Conservation (phyloP, 2,888 invertebrate genomes). For the Petrolisthes manimaculis region DNA sequence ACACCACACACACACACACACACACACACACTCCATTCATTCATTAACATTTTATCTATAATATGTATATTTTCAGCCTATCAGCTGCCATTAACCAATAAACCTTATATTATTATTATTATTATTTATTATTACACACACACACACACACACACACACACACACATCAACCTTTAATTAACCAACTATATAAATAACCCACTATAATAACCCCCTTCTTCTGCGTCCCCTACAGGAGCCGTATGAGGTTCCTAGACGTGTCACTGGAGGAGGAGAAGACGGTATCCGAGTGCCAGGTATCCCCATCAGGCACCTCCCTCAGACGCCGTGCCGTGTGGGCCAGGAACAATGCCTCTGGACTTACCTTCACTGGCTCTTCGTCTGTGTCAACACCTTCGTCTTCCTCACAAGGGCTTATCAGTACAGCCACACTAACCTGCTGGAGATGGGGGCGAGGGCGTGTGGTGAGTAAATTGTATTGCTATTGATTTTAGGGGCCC, state of each 20-base stretch:
- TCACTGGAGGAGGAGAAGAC: slow-evolving; percentile 41
- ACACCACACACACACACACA: too few species aligned
- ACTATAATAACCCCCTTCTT: background rate
- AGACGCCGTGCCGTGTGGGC: slow-evolving; percentile 40
- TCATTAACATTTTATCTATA: background rate
- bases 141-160: background rate
- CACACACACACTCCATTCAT: background rate
- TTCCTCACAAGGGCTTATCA: slow-evolving; percentile 65
- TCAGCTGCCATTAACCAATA: too few species aligned
- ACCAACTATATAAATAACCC: background rate
- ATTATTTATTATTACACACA: too few species aligned
- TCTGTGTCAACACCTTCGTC: slow-evolving; percentile 61
- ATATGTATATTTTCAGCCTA: too few species aligned
- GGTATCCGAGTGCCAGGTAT: background rate
- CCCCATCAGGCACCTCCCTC: slow-evolving; percentile 11
- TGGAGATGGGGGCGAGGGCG: slow-evolving; percentile 65
- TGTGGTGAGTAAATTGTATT: slow-evolving; percentile 57
- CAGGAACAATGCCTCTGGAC: slow-evolving; percentile 63
- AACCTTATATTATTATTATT: too few species aligned
- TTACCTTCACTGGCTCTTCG: slow-evolving; percentile 64
- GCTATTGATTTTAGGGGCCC: background rate
- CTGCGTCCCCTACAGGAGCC: background rate
- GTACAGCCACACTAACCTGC: slow-evolving; percentile 61
- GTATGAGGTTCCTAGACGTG: slow-evolving; percentile 49
- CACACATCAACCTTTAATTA: background rate